These are phyloP conservation scores for Forbesichthys agassizii DNA, from an alignment of 2,113 vertebrate genomes.

Conservation along the genomic window DNA sequence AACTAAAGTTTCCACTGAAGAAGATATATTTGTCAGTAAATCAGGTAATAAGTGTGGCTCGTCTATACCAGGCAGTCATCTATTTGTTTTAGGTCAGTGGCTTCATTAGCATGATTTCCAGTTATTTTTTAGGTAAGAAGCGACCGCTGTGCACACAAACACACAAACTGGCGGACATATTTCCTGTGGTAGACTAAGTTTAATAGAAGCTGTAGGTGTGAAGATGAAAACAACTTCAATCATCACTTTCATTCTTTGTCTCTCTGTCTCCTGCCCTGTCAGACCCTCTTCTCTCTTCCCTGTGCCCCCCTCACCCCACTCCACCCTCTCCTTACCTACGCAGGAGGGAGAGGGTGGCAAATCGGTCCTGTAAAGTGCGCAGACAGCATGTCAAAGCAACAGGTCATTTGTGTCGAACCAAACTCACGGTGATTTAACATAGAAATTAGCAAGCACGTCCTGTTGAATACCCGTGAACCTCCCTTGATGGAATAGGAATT, in stretches of 20 bases:
- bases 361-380: conserved; percentile 26
- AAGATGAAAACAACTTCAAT: conserved; percentile 48
- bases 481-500: conserved; percentile 24
- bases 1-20: conserved; percentile 26
- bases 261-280: conserved; percentile 17
- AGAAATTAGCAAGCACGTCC: conserved; percentile 3
- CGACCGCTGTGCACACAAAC: conserved; percentile 15
- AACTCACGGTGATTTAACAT: not conserved
- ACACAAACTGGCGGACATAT: not conserved
- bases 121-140: conserved; percentile 18
- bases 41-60: too few species aligned
- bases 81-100: conserved; percentile 39
- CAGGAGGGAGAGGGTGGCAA: not conserved
- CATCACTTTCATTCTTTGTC: conserved; percentile 40
- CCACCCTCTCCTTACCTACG: not conserved
- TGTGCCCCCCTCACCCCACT: not conserved
- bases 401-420: conserved; percentile 20
- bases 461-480: not conserved
- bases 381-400: conserved; percentile 37
- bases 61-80: conserved; percentile 18
- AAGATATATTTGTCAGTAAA: conserved; percentile 27
- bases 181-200: conserved; percentile 19
- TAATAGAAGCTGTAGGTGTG: conserved; percentile 54
- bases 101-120: conserved; percentile 4
- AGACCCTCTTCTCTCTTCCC: conserved; percentile 11